phyloP scores from a whole-genome alignment of 2,113 vertebrate genomes.

The Paradoxurus hermaphroditus region DNA sequence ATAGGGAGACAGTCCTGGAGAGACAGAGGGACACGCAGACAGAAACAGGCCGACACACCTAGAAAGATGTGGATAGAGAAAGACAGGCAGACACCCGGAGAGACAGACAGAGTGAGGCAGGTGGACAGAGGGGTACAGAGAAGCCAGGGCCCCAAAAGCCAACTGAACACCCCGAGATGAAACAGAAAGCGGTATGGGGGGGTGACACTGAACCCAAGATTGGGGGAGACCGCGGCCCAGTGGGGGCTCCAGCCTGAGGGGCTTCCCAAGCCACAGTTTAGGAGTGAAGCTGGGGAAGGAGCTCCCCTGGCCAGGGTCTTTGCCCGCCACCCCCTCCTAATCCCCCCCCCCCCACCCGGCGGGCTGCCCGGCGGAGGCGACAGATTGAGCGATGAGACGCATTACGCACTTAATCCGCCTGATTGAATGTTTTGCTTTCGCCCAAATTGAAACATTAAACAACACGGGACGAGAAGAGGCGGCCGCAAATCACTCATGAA shows the following conservation, averaged over 20 bases:
- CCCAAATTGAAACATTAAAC: constrained; percentile 99
- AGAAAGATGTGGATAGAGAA: not conserved
- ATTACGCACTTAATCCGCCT: constrained; percentile 99
- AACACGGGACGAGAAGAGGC: constrained; percentile 88
- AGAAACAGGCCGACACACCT: not conserved
- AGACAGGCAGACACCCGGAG: not conserved
- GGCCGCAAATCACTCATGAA: constrained; percentile 85
- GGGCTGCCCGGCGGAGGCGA: constrained; percentile 89
- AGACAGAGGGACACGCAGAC: not conserved
- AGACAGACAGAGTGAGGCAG: not conserved
- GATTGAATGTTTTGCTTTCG: constrained; percentile 98
- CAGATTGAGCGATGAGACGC: constrained; percentile 98
- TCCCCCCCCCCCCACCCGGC: constrained; percentile 59
- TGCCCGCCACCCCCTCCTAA: constrained; percentile 73
- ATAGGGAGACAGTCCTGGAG: not conserved
- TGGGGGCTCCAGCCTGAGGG: not conserved
- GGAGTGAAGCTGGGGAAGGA: not conserved
- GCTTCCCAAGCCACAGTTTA: not conserved
- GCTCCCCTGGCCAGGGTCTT: constrained; percentile 38
- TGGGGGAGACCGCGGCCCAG: not conserved
- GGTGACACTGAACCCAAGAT: not conserved
- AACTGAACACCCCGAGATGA: not conserved
- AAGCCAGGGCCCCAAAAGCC: not conserved
- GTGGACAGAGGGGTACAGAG: not conserved
- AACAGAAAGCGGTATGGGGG: not conserved